Evolutionary conservation across 2,113 vertebrate species (phyloP).

Genomic region (Sturnus vulgaris): DNA sequence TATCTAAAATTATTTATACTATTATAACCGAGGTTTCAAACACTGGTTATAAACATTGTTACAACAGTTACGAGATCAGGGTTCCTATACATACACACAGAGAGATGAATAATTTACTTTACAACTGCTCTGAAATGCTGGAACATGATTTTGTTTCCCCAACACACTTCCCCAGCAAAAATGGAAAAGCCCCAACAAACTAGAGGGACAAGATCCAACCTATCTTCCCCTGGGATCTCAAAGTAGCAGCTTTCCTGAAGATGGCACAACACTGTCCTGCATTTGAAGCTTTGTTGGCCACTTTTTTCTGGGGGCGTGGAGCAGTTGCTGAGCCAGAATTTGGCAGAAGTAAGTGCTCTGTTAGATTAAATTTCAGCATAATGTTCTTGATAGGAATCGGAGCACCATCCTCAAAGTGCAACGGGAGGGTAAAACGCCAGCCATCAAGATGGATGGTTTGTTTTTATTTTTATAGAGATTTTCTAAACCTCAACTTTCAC

Average conservation of each 20-base stretch:
- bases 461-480: conserved; percentile 78
- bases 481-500: conserved; percentile 77
- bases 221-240: not conserved
- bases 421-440: conserved; percentile 67
- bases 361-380: conserved; percentile 70
- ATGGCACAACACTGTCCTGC: not conserved
- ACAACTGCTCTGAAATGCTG: conserved; percentile 53
- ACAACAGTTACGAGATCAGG: conserved; percentile 50
- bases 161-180: not conserved
- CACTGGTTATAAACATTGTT: conserved; percentile 57
- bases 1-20: conserved; percentile 75
- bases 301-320: not conserved
- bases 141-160: not conserved
- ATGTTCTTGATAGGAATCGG: conserved; percentile 53
- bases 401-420: conserved; percentile 70
- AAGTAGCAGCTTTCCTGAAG: not conserved
- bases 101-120: not conserved
- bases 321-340: not conserved
- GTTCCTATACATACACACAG: not conserved
- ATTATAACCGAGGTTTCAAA: conserved; percentile 67
- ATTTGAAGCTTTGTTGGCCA: not conserved
- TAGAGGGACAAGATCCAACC: not conserved
- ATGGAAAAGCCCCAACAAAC: not conserved
- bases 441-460: conserved; percentile 72
- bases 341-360: conserved; percentile 41